Evolutionary conservation across 2,888 invertebrate species (phyloP), one percentile per base, ranked within the genome.

Genomic region (Polia nebulosa): DNA sequence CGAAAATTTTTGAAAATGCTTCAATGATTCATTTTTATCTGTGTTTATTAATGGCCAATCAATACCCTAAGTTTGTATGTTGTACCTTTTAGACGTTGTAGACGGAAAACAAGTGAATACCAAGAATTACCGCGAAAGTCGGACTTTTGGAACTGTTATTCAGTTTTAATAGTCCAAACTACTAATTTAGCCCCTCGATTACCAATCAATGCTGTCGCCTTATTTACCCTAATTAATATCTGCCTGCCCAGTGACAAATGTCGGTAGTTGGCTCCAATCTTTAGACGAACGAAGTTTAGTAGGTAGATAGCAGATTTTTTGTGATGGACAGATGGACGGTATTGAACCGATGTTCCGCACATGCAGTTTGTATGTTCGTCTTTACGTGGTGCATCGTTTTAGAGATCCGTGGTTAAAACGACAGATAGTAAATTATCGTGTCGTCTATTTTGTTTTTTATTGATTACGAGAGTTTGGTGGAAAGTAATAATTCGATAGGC

Each of bases 261-360:
- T 9, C 22, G 13, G 29, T 49, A 58, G 47, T 69, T 25, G 25
- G n/a, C 47, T 25, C 2, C 4, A 41, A 53, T 47, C 27, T 59
- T 34, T 62, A 25, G 20, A 56, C 34, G 29, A 64, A 60, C 59
- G 45, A 29, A 49, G n/a, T n/a, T n/a, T n/a, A n/a, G 62, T 81
- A 78, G 75, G 68, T 75, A 82, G 66, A 73, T 62, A 51, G 78
- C 53, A 1, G 34, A 69, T 74, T 83, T 84, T 84, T 84, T 85
- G 77, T 66, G 45, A 8, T 17, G 39, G 55, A 68, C 85, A 79
- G 80, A 84, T 80, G 84, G 65, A 70, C 63, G 72, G 27, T 52
- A 62, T 44, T 72, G 71, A 61, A 29, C n/a, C 49, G 64, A 84
- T 80, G 82, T 78, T 45, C 34, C 39, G 75, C 83, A 83, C 72